Percentiles rank a stretch among this genome's conserved stretches.
phyloP scores from a whole-genome alignment of 2,113 vertebrate species.

The Castor canadensis region DNA sequence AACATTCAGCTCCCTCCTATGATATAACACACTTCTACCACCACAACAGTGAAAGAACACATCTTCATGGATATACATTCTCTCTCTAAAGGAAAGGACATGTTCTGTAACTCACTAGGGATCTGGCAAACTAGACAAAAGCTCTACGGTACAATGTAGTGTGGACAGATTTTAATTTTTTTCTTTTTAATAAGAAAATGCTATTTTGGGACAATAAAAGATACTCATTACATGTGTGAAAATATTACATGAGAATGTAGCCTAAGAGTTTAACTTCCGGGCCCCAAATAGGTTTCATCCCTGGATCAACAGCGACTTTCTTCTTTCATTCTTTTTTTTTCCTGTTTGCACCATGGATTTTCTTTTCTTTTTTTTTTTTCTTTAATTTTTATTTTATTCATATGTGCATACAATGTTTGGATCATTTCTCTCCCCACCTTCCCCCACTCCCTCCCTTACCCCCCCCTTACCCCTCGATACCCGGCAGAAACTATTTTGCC shows the following conservation, averaged over 20 bases:
- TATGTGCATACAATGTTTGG: too few species aligned
- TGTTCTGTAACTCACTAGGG: not conserved
- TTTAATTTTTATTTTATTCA: too few species aligned
- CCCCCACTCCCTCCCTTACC: too few species aligned
- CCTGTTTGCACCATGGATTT: too few species aligned
- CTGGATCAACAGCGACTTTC: not conserved
- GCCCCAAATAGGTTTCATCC: conserved; percentile 9
- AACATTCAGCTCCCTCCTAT: not conserved
- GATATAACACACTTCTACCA: not conserved
- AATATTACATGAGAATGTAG: not conserved
- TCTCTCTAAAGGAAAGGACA: not conserved
- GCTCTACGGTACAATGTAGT: not conserved
- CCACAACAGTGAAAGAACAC: not conserved
- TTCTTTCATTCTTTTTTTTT: conserved; percentile 27
- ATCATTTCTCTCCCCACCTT: too few species aligned
- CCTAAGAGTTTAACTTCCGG: not conserved
- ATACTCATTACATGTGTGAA: not conserved
- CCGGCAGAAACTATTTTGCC: too few species aligned
- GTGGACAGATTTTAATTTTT: not conserved
- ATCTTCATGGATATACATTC: not conserved
- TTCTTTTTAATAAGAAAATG: not conserved
- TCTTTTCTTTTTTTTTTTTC: too few species aligned
- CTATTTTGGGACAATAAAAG: not conserved
- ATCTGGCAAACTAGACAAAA: not conserved
- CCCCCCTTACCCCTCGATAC: too few species aligned